Conservation (phyloP, 1,140 invertebrate species). For the Brachionus asplanchnoidis region DNA sequence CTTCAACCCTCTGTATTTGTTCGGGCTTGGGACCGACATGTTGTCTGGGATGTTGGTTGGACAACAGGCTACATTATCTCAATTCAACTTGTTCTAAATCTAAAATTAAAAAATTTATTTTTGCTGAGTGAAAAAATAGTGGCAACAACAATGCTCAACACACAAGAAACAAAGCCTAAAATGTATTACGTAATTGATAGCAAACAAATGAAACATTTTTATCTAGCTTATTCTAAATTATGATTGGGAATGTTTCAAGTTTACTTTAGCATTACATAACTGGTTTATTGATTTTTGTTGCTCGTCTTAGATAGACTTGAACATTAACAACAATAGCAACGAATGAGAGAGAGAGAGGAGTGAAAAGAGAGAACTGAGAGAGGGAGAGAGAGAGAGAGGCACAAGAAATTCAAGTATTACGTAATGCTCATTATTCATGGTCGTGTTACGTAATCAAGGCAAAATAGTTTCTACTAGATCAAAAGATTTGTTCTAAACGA, state of each 20-base stretch:
- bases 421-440: background rate
- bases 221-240: background rate
- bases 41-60: background rate
- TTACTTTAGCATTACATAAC: background rate
- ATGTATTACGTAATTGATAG: conserved; percentile 23
- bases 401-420: background rate
- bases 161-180: background rate
- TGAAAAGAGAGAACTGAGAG: background rate
- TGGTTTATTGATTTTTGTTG: background rate
- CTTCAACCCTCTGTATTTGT: conserved; percentile 8
- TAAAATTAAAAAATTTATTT: background rate
- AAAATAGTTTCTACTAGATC: background rate
- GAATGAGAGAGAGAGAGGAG: background rate
- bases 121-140: background rate
- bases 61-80: background rate
- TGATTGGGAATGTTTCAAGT: conserved; percentile 5
- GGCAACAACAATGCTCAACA: background rate
- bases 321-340: background rate
- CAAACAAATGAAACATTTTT: conserved; percentile 12
- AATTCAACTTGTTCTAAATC: background rate
- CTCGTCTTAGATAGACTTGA: background rate
- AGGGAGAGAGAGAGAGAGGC: background rate
- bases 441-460: background rate
- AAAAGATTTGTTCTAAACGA: background rate
- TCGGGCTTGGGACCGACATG: conserved; percentile 19